A percentile compares a stretch with the other conserved stretches of the same genome.
Conservation (phyloP, 2,113 vertebrate species). For the Taxidea taxus region DNA sequence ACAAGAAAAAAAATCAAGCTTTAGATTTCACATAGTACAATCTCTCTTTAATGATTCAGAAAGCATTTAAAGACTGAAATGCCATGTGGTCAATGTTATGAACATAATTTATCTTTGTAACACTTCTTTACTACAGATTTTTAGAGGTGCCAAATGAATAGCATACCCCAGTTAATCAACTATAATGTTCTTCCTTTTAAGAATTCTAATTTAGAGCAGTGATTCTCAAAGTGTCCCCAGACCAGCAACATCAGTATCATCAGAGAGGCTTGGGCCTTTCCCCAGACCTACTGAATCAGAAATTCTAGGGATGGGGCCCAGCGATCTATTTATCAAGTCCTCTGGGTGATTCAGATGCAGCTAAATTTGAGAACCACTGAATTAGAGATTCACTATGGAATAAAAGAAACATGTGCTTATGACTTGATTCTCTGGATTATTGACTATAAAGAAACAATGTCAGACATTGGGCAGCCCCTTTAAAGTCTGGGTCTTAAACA, state of each 20-base stretch:
- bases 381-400: background rate
- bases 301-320: background rate
- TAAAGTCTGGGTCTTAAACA: background rate
- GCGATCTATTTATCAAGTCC: background rate
- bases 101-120: background rate
- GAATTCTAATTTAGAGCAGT: background rate
- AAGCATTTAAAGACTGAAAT: constrained; percentile 30
- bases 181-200: background rate
- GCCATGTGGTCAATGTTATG: background rate
- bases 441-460: background rate
- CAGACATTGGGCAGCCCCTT: background rate
- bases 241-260: background rate
- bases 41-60: background rate
- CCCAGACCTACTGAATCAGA: background rate
- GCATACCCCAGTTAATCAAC: background rate
- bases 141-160: background rate
- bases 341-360: background rate
- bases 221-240: background rate
- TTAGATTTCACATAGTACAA: background rate
- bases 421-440: background rate
- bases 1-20: background rate
- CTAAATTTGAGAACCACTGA: background rate
- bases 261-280: background rate
- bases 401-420: background rate
- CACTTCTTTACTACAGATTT: background rate